Conservation (phyloP, 2,888 invertebrate genomes). For the Pterostichus madidus region DNA sequence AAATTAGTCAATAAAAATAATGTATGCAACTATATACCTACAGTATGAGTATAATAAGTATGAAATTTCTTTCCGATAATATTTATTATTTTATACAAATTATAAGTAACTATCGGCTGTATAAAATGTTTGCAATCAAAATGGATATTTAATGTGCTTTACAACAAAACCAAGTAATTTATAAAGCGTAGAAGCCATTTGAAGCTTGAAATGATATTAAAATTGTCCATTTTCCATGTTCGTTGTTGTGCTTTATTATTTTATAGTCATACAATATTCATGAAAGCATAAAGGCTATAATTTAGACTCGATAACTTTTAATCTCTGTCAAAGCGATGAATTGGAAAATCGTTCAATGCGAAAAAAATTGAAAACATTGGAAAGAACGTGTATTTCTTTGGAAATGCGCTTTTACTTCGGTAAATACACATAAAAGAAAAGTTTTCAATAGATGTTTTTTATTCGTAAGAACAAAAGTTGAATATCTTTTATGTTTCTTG, state of each 20-base stretch:
- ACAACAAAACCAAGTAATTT: not conserved
- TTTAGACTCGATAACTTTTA: constrained; percentile 29
- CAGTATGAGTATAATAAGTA: no score
- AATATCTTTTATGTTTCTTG: constrained; percentile 21
- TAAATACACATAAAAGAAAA: constrained; percentile 36
- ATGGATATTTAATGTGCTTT: constrained; percentile 19
- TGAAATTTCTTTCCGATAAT: not conserved
- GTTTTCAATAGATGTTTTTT: constrained; percentile 35
- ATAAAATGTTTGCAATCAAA: constrained; percentile 1
- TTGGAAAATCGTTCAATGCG: constrained; percentile 5
- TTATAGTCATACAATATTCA: constrained; percentile 26
- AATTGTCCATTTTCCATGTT: not conserved
- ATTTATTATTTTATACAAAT: not conserved
- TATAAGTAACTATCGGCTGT: not conserved
- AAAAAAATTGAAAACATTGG: constrained; percentile 25
- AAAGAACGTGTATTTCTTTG: constrained; percentile 29
- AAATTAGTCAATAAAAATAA: no score
- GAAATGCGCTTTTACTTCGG: constrained; percentile 20
- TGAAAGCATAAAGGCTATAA: constrained; percentile 30
- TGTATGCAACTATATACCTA: no score
- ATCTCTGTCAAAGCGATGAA: constrained; percentile 30
- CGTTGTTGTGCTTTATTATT: not conserved
- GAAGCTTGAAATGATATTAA: constrained; percentile 10
- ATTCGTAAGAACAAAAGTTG: constrained; percentile 9
- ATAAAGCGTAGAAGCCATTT: constrained; percentile 1